A percentile compares a stretch with the other conserved stretches of the same genome.
These are phyloP conservation scores for Drosophila anceps DNA, from an alignment of 2,888 invertebrate genomes.

Conservation along the genomic window DNA sequence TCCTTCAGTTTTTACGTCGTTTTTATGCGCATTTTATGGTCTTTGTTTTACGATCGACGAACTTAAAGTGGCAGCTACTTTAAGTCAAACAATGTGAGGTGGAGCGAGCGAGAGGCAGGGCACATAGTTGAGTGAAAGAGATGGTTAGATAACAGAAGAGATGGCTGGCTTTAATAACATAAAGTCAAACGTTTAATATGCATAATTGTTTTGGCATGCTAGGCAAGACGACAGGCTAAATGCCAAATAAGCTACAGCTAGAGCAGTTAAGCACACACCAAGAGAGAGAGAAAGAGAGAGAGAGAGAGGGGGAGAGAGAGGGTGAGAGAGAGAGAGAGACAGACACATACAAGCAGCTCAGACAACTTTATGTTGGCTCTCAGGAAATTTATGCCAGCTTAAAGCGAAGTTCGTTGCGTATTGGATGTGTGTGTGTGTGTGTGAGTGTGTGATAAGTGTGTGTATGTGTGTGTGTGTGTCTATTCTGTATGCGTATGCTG, in stretches of 20 bases:
- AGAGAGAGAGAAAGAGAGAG: background rate
- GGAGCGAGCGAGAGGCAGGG: no score
- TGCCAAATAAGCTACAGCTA: constrained; percentile 57
- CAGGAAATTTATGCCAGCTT: constrained; percentile 70
- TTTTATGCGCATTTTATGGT: constrained; percentile 59
- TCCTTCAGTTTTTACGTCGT: constrained; percentile 15
- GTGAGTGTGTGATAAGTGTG: background rate
- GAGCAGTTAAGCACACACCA: constrained; percentile 19
- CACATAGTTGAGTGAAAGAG: background rate
- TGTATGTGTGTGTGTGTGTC: constrained; percentile 6
- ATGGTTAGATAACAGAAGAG: background rate
- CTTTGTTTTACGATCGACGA: constrained; percentile 53
- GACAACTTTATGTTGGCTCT: constrained; percentile 60
- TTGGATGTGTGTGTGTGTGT: constrained; percentile 6
- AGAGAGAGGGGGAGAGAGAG: background rate
- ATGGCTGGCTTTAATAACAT: constrained; percentile 26
- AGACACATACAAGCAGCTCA: constrained; percentile 29
- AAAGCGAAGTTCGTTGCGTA: constrained; percentile 43
- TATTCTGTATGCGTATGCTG: background rate
- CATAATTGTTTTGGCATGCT: constrained; percentile 70
- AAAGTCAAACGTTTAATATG: constrained; percentile 57
- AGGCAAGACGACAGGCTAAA: constrained; percentile 35
- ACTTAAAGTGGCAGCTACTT: constrained; percentile 46
- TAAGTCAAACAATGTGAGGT: constrained; percentile 14
- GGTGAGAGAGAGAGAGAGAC: background rate